Evolutionary conservation across 2,113 vertebrate genomes (phyloP), one percentile per base, ranked within the genome.

Genomic region (Tetrao urogallus): DNA sequence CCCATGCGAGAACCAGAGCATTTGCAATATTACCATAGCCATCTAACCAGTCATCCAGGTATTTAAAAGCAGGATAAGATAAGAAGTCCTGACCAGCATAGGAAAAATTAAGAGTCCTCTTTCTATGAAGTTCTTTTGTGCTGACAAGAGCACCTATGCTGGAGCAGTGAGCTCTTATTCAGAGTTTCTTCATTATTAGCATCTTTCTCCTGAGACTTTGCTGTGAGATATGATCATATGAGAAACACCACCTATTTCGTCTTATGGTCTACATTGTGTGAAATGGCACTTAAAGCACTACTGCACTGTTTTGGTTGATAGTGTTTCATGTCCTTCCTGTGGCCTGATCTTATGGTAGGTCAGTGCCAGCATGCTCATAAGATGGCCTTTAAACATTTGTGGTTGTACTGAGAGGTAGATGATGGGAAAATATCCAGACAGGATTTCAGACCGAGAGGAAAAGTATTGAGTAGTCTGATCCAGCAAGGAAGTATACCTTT

Each of bases 21-120:
- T 72, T 75, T 81, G 36, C 73, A 89, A 13, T 69, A 88, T 67
- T 91, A 64, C 22, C 22, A 15, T 61, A 84, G 69, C 50, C 36
- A 83, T 87, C 64, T 56, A 91, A 93, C 60, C 32, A 80, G 65
- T 89, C 78, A n/a, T 34, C 69, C 65, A 86, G 48, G 52, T 94
- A 71, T 78, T 86, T 78, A 75, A 61, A 90, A 14, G 36, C 13
- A 1, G 17, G 63, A 19, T 64, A 85, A 83, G 42, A 72, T 88
- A 32, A 0, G 27, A 83, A 83, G 27, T n/a, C 60, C 32, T 91
- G 52, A 40, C 58, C 38, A 71, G 36, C n/a, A 48, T 72, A 48
- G n/a, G 50, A 88, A 47, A 79, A 82, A 7, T 5, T 5, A 50
- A 47, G 25, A 80, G 11, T 0, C 0, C 8, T 70, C 19, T 74